phyloP scores from a whole-genome alignment of 2,797 vertebrate species.

The Hylomyscus alleni region DNA sequence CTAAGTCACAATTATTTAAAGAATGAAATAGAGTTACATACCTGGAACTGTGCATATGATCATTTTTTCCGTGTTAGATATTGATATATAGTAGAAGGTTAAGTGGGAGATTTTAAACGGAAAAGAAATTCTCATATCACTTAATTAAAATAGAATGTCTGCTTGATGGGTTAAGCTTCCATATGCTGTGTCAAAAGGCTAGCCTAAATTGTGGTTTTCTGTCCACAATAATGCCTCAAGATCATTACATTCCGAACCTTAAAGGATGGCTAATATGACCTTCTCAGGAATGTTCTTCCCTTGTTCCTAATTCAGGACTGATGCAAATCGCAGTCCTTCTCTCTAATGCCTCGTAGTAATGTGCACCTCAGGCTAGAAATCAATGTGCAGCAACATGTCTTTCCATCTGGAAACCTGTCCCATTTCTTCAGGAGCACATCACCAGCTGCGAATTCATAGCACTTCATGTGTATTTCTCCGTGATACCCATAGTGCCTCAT shows the following conservation, averaged over 20 bases:
- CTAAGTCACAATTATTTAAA: background rate
- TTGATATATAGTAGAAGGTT: background rate
- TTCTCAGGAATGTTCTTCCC: background rate
- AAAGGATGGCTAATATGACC: background rate
- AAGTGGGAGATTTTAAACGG: background rate
- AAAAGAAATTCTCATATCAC: constrained; percentile 5
- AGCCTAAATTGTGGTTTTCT: background rate
- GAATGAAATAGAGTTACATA: background rate
- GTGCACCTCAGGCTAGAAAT: background rate
- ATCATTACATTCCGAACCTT: background rate
- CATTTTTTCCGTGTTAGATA: background rate
- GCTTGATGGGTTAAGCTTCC: background rate
- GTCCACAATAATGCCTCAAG: background rate
- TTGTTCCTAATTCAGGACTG: background rate
- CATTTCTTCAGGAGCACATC: background rate
- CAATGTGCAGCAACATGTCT: background rate
- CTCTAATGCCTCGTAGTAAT: background rate
- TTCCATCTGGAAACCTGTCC: constrained; percentile 8
- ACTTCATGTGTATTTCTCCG: background rate
- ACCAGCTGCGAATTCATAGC: background rate
- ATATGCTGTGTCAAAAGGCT: background rate
- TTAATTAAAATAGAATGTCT: constrained; percentile 37
- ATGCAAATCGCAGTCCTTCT: background rate
- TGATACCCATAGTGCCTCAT: background rate
- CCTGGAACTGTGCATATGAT: background rate